phyloP scores from a whole-genome alignment of 2,113 vertebrate species.

The Paradisaea rubra region DNA sequence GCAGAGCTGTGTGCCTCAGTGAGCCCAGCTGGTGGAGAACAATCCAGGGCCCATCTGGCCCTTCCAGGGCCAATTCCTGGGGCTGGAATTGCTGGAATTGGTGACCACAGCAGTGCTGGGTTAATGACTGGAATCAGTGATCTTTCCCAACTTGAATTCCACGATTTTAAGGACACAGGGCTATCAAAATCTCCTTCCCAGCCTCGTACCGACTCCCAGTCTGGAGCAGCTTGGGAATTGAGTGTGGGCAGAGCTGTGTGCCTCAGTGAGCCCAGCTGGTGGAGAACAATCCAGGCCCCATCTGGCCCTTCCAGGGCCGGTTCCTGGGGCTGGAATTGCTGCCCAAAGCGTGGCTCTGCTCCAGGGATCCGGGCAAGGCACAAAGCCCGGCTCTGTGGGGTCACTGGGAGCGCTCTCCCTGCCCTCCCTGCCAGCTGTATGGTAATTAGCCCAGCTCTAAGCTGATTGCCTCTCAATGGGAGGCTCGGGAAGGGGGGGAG shows the following conservation, averaged over 20 bases:
- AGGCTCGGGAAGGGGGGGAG: background rate
- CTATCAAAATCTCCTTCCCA: too few relatives aligned
- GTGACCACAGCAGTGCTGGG: too few relatives aligned
- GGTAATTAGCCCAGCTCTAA: conserved; percentile 70
- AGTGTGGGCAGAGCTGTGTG: background rate
- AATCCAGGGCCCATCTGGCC: background rate
- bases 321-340: background rate
- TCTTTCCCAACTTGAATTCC: too few relatives aligned
- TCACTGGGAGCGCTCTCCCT: background rate
- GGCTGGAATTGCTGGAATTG: background rate
- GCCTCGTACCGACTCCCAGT: too few relatives aligned
- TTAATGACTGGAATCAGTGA: too few relatives aligned
- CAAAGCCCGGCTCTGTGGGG: background rate
- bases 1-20: background rate
- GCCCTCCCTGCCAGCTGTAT: conserved; percentile 75
- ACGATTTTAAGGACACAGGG: too few relatives aligned
- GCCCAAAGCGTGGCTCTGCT: background rate
- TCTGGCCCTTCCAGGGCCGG: background rate
- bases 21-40: background rate
- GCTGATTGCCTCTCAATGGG: conserved; percentile 29
- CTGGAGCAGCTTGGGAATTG: too few relatives aligned
- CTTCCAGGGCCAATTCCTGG: background rate
- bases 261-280: background rate
- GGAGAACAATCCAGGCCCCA: background rate
- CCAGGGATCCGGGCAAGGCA: background rate